Evolutionary conservation across 2,797 vertebrate genomes (phyloP), one percentile per base, ranked within the genome.

Genomic region (Lepilemur septentrionalis): DNA sequence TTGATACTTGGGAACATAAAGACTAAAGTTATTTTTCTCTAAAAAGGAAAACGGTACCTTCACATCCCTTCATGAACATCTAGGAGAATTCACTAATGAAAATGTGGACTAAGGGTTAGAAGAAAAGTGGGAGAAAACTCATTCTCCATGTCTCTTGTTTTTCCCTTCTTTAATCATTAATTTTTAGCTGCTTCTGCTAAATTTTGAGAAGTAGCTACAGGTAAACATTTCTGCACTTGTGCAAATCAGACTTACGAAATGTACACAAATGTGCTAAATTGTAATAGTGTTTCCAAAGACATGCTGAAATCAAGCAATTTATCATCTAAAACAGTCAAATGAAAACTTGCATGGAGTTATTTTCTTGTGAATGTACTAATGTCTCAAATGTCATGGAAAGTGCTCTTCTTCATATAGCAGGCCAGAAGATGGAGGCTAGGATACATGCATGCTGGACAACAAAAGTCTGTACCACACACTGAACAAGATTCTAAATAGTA

Each of bases 71-170:
- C 12, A 75, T 57, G 30, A 59, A 50, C 55, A 80, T 7, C 80
- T 48, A 92, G 52, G n/a, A 50, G 7, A 87, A 97, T 84, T 90
- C 52, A 88, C 30, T 73, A 92, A 1, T 93, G 23, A 73, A 61
- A 50, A 94, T 85, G 22, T 48, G 7, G 28, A 78, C 69, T 50
- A 80, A 38, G 6, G n/a, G 12, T 55, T 22, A 70, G 28, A 89
- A 91, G 32, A 78, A 93, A 90, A 59, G 5, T 32, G 7, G 32
- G 35, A 80, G 52, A 48, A 4, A 43, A 57, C 50, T 88, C 8
- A 79, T 67, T 78, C 46, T 91, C 13, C 12, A 48, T 76, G 11
- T 46, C 32, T 52, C 28, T 65, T 32, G 55, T 70, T 32, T 55
- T 18, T 30, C 5, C 25, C 15, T 69, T 48, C 38, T 57, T 57